Evolutionary conservation across 2,888 invertebrate genomes (phyloP).

Genomic region (Campoletis raptor): DNA sequence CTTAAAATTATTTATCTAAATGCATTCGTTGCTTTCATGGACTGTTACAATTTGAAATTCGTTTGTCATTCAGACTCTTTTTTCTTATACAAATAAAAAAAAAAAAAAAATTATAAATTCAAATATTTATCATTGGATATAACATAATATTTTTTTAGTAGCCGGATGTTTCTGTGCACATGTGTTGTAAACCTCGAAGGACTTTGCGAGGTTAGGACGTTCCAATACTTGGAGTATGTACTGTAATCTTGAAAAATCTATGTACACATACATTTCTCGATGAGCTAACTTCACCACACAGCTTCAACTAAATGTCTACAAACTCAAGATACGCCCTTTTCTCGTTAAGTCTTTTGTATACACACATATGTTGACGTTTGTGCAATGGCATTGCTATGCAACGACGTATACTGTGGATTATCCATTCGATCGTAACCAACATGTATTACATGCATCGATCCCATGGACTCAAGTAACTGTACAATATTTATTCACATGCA

Average conservation of each 20-base stretch:
- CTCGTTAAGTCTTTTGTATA: background rate
- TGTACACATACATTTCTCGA: constrained; percentile 16
- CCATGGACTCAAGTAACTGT: background rate
- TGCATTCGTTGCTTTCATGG: background rate
- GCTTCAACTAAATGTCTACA: constrained; percentile 9
- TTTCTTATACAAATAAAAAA: background rate
- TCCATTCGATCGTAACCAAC: constrained; percentile 38
- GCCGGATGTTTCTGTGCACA: background rate
- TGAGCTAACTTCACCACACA: background rate
- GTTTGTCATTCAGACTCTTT: background rate
- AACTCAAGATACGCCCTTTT: background rate
- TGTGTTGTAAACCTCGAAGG: constrained; percentile 18
- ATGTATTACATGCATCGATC: constrained; percentile 28
- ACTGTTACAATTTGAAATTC: background rate
- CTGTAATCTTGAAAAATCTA: constrained; percentile 33
- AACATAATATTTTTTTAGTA: background rate
- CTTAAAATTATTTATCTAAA: background rate
- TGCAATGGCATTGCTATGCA: constrained; percentile 10
- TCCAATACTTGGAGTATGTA: constrained; percentile 20
- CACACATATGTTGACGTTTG: constrained; percentile 32
- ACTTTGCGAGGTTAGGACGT: constrained; percentile 42
- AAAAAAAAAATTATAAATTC: no score
- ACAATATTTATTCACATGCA: background rate
- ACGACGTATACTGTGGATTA: background rate
- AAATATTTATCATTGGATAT: no score